phyloP scores from a whole-genome alignment of 2,797 vertebrate species.

The Pseudocheirus occidentalis region DNA sequence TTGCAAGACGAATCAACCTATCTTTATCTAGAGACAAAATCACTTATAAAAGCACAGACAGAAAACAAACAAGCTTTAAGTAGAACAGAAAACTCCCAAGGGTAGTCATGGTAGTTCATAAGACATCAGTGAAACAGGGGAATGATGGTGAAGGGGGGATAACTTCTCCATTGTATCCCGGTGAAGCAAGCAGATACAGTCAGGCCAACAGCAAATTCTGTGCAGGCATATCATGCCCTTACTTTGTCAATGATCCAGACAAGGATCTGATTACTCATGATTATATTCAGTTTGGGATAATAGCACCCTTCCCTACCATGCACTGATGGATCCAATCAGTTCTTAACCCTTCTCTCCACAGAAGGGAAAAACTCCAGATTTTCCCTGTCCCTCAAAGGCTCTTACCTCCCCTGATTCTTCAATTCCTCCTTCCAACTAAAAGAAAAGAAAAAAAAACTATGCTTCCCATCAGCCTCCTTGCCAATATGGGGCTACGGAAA shows the following conservation, averaged over 20 bases:
- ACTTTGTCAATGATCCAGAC: background rate
- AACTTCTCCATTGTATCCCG: background rate
- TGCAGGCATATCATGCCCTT: background rate
- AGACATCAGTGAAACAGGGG: background rate
- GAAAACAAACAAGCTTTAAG: background rate
- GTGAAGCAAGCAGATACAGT: background rate
- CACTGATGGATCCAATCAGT: background rate
- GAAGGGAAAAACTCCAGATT: background rate
- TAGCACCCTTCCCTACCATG: background rate
- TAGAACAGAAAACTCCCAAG: background rate
- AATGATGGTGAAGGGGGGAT: background rate
- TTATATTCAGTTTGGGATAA: background rate
- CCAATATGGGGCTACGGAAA: background rate
- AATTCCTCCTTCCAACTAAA: background rate
- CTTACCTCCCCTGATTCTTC: background rate
- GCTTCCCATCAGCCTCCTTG: background rate
- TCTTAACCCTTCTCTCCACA: background rate
- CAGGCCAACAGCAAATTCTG: background rate
- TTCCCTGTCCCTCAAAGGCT: background rate
- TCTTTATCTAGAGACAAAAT: background rate
- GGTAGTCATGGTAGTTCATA: background rate
- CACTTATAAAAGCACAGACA: background rate
- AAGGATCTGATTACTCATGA: background rate
- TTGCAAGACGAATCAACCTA: background rate
- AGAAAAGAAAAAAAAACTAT: background rate